Evolutionary conservation across 2,113 vertebrate species (phyloP), one percentile per base, ranked within the genome.

Genomic region (Recurvirostra avosetta): DNA sequence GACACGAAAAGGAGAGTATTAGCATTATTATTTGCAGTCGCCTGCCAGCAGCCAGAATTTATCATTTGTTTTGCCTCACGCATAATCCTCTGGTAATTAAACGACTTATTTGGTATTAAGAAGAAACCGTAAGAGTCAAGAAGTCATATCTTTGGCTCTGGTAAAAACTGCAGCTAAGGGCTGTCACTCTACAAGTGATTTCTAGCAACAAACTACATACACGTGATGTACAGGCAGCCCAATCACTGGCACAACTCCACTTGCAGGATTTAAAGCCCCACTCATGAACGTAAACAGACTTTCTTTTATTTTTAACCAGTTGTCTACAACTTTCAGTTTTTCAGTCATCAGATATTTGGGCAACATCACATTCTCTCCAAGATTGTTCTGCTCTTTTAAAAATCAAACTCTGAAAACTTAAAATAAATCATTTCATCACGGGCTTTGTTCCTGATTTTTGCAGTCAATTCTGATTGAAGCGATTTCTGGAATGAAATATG

Each of bases 1-100:
- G 86, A 94, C 19, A 98, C 81, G 56, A 85, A 80, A 93, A 62
- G 72, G 61, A 13, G 32, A 86, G 30, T 43, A 89, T 95, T 76
- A 97, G 53, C 15, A 61, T 52, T 19, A 25, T 26, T 59, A 74
- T 29, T 49, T 84, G 68, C 16, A 26, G 38, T 71, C 10, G 26
- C 23, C 32, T 43, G n/a, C 32, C 73, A 81, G 65, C 63, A 85
- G 65, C 19, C 67, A 88, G 75, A 76, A 90, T 59, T 67, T n/a
- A 47, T 61, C 4, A 43, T 63, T 72, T 80, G 25, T 38, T 84
- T 96, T 79, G 22, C 40, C 38, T 72, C 17, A 10, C 15, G 5
- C 53, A 29, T 55, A 88, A 80, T 55, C 67, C 47, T 71, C 30
- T 43, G 50, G 21, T 40, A 85, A 78, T 67, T 38, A 49, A 79